These are phyloP conservation scores for Oreochromis niloticus DNA, from an alignment of 2,113 vertebrate genomes.

Conservation along the genomic window DNA sequence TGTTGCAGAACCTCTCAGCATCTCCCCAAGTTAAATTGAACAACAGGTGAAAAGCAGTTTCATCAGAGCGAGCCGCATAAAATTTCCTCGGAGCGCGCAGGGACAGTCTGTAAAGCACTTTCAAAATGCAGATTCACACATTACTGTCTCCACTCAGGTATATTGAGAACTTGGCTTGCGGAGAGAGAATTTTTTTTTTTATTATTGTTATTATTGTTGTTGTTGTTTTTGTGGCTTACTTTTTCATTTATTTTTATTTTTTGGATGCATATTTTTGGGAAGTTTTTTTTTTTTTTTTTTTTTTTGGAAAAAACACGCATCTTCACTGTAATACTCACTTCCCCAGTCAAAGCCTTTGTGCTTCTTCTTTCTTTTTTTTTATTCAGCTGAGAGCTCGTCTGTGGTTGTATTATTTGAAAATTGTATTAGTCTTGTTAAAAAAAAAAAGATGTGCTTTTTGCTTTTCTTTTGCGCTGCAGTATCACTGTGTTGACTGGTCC, in stretches of 20 bases:
- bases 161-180: neutral
- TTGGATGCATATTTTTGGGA: neutral
- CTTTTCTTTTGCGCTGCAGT: neutral
- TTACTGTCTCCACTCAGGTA: neutral
- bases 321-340: neutral
- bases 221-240: neutral
- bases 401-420: neutral
- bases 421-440: neutral
- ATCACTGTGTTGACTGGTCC: neutral
- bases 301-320: neutral
- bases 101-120: neutral
- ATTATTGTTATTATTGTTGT: neutral
- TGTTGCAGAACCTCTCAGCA: neutral
- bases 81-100: neutral
- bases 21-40: neutral
- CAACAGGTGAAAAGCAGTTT: neutral
- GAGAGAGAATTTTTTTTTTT: neutral
- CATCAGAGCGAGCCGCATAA: neutral
- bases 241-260: neutral
- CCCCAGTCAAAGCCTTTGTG: neutral
- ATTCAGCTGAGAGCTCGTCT: neutral
- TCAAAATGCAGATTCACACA: neutral
- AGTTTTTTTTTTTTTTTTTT: neutral
- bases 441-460: neutral
- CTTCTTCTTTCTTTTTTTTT: neutral